phyloP scores from a whole-genome alignment of 1,140 invertebrate species.

The Oscheius sp. region DNA sequence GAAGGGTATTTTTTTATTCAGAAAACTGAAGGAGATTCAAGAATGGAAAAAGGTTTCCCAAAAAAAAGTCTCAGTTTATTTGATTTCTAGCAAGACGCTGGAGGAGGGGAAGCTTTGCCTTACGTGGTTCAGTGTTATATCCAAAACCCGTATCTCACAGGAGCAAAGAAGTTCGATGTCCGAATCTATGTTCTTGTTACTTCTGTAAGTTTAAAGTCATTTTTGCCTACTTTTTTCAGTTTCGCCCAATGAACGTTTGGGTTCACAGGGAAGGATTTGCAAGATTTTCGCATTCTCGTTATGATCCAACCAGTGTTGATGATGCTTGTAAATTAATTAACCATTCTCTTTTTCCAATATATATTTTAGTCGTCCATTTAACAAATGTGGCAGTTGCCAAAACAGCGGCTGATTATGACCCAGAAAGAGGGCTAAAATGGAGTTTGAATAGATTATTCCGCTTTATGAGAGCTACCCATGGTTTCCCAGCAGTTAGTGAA shows the following conservation, averaged over 20 bases:
- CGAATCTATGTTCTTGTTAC: conserved; percentile 65
- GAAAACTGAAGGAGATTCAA: conserved; percentile 65
- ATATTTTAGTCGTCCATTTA: conserved; percentile 63
- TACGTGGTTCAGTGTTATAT: conserved; percentile 55
- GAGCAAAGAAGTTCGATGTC: conserved; percentile 67
- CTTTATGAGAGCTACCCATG: conserved; percentile 63
- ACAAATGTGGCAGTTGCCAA: conserved; percentile 67
- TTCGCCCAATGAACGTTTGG: conserved; percentile 64
- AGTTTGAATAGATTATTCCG: conserved; percentile 62
- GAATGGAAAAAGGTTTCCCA: conserved; percentile 65
- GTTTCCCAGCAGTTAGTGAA: conserved; percentile 59
- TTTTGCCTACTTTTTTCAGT: conserved; percentile 50
- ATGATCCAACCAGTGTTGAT: conserved; percentile 64
- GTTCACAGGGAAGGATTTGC: conserved; percentile 66
- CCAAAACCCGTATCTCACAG: conserved; percentile 65
- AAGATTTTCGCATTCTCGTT: conserved; percentile 65
- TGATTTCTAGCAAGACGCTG: conserved; percentile 34
- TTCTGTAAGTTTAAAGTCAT: conserved; percentile 56
- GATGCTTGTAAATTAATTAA: conserved; percentile 61
- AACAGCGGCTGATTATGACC: conserved; percentile 66
- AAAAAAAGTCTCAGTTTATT: not conserved
- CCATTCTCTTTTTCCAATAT: conserved; percentile 13
- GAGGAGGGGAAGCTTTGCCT: conserved; percentile 47
- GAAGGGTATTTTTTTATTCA: conserved; percentile 65
- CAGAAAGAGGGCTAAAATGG: conserved; percentile 66